phyloP scores from a whole-genome alignment of 2,113 vertebrate genomes.

The Syngnathus floridae region DNA sequence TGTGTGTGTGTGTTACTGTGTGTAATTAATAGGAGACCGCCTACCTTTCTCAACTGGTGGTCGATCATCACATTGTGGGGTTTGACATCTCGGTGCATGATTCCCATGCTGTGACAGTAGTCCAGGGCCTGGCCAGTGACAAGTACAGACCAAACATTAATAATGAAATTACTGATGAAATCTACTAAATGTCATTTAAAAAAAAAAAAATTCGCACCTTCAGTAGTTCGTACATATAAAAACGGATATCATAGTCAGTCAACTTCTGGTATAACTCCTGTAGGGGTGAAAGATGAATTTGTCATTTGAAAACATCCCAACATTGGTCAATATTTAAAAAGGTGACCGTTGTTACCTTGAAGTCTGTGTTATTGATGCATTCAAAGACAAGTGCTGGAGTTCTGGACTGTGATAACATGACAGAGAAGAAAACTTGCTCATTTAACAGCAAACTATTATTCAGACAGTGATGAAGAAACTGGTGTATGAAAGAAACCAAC shows the following conservation, averaged over 20 bases:
- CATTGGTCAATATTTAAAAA: background rate
- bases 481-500: background rate
- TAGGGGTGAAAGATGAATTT: constrained; percentile 32
- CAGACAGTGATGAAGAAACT: background rate
- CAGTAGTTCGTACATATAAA: constrained; percentile 98
- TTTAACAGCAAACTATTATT: background rate
- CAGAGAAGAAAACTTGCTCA: background rate
- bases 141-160: background rate
- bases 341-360: constrained; percentile 79
- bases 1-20: background rate
- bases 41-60: constrained; percentile 98
- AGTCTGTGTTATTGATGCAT: constrained; percentile 99
- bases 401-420: constrained; percentile 47
- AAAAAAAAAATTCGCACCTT: constrained; percentile 79
- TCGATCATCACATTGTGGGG: constrained; percentile 99
- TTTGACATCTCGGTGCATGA: constrained; percentile 99
- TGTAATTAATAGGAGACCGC: constrained; percentile 13
- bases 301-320: background rate
- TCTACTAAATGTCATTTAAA: background rate
- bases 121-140: constrained; percentile 82
- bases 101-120: constrained; percentile 99
- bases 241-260: constrained; percentile 97
- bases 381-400: constrained; percentile 97
- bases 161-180: background rate
- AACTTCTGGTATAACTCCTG: constrained; percentile 99